These are phyloP conservation scores for Malaclemys terrapin DNA, from an alignment of 2,113 vertebrate species.

Conservation along the genomic window DNA sequence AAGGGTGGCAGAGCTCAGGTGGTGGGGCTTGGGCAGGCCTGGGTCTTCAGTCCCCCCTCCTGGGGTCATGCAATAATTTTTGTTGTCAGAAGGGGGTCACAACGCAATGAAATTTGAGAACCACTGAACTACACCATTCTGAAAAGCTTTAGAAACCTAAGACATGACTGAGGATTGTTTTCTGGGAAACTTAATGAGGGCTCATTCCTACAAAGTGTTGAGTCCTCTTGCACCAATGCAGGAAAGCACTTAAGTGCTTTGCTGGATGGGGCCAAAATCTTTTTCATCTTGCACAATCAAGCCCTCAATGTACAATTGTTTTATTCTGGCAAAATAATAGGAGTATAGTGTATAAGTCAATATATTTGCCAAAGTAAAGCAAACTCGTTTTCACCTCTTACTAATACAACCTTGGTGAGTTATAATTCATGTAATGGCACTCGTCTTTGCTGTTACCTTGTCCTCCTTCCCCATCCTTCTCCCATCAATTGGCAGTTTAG, in stretches of 20 bases:
- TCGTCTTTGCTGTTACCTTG: background rate
- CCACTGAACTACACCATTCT: background rate
- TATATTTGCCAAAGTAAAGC: background rate
- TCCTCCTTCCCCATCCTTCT: background rate
- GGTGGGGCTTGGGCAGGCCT: no score
- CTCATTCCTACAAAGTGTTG: background rate
- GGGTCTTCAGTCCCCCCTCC: no score
- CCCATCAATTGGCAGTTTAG: background rate
- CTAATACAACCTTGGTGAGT: background rate
- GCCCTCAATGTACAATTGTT: fast-evolving
- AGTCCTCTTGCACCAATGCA: background rate
- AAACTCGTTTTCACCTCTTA: background rate
- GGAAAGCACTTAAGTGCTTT: background rate
- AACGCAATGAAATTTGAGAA: no score
- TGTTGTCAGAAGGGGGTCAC: no score
- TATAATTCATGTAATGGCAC: background rate
- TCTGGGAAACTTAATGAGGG: background rate
- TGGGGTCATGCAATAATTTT: no score
- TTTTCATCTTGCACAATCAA: fast-evolving
- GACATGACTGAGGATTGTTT: background rate
- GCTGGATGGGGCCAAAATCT: background rate
- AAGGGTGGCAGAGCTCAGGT: no score
- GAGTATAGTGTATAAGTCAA: background rate
- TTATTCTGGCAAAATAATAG: background rate
- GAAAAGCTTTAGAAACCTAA: background rate